These are phyloP conservation scores for Periophthalmus modestus DNA, from an alignment of 2,113 vertebrate species.

Conservation along the genomic window DNA sequence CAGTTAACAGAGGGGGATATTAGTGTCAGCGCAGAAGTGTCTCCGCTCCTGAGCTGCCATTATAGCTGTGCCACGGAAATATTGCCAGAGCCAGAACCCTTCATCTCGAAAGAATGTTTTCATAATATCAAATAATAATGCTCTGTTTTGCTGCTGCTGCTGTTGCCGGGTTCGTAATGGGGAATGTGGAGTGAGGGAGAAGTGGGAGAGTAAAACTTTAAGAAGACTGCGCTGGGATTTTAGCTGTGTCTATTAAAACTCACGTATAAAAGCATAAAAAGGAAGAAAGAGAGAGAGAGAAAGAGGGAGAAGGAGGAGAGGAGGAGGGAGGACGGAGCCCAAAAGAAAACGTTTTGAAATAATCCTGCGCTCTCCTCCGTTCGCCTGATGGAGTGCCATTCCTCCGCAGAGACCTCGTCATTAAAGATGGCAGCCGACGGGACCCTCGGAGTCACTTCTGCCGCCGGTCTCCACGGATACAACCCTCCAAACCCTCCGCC, in stretches of 20 bases:
- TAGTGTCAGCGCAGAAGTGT: constrained; percentile 47
- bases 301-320: too few species aligned
- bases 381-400: constrained; percentile 68
- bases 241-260: constrained; percentile 72
- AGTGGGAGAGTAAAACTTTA: constrained; percentile 76
- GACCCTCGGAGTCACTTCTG: constrained; percentile 79
- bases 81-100: constrained; percentile 34
- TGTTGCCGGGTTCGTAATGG: constrained; percentile 58
- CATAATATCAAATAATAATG: constrained; percentile 76
- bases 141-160: constrained; percentile 66
- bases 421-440: constrained; percentile 81
- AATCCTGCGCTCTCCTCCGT: constrained; percentile 61
- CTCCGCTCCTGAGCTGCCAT: constrained; percentile 49
- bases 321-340: not conserved
- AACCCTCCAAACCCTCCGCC: constrained; percentile 6
- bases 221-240: constrained; percentile 71
- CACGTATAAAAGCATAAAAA: constrained; percentile 49
- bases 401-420: constrained; percentile 64
- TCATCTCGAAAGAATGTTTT: constrained; percentile 64
- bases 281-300: not conserved
- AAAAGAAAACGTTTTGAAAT: constrained; percentile 62
- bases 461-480: constrained; percentile 88
- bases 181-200: constrained; percentile 42
- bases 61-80: constrained; percentile 50
- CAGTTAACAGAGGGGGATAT: constrained; percentile 36